phyloP scores from a whole-genome alignment of 2,888 invertebrate species.

The Hemistola chrysoprasaria region DNA sequence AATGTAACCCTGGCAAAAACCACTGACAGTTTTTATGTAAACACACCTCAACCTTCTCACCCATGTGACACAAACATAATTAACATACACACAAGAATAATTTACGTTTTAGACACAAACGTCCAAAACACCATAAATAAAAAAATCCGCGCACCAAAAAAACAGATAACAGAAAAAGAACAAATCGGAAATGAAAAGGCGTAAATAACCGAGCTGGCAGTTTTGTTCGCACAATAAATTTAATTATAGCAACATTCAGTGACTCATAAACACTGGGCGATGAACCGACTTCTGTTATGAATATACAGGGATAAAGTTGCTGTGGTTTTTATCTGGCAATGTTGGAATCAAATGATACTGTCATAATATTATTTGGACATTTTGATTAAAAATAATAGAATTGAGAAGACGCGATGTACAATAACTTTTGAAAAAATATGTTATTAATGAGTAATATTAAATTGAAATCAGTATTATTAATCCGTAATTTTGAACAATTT shows the following conservation, averaged over 20 bases:
- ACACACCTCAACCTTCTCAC: too few species aligned
- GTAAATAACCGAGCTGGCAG: constrained; percentile 58
- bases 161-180: constrained; percentile 39
- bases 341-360: background rate
- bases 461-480: too few species aligned
- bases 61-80: too few species aligned
- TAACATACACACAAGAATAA: background rate
- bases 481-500: too few species aligned
- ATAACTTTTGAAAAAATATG: too few species aligned
- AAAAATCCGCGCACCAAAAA: background rate
- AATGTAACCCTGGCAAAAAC: too few species aligned
- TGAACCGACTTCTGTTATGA: constrained; percentile 24
- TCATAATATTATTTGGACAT: too few species aligned
- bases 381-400: too few species aligned
- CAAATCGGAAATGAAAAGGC: constrained; percentile 59
- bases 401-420: too few species aligned
- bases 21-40: too few species aligned
- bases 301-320: constrained; percentile 17
- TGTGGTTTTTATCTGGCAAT: constrained; percentile 1
- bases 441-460: too few species aligned
- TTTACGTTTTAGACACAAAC: background rate
- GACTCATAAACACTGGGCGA: constrained; percentile 43
- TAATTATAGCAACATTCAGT: constrained; percentile 56
- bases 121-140: background rate
- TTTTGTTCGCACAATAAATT: constrained; percentile 63